Conservation (phyloP, 2,888 invertebrate species). For the Clusia tigrina region DNA sequence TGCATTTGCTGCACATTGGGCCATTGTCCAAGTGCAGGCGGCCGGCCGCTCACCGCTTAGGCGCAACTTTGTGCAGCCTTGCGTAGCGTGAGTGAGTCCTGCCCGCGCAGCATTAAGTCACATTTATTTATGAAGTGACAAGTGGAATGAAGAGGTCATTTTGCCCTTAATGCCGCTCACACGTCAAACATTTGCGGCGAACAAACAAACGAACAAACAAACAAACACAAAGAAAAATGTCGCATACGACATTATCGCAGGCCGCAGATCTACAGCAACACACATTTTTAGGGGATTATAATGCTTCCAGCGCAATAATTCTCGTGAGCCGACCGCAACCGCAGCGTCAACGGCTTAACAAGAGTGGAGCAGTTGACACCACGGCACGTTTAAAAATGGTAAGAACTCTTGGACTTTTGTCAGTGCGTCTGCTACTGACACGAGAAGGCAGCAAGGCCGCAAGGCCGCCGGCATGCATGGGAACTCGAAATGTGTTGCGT, state of each 20-base stretch:
- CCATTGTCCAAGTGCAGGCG: no score
- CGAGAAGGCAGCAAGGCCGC: slow-evolving; percentile 57
- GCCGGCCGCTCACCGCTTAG: no score
- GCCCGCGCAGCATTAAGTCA: slow-evolving; percentile 24
- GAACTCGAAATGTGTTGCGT: no score
- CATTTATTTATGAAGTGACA: slow-evolving; percentile 59
- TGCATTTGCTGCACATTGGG: no score
- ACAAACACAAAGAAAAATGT: slow-evolving; percentile 9
- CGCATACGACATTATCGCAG: slow-evolving; percentile 45
- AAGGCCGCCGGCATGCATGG: no score
- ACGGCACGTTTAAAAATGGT: slow-evolving; percentile 17
- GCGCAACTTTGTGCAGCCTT: background rate
- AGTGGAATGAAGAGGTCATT: slow-evolving; percentile 60
- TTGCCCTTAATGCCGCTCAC: slow-evolving; percentile 60
- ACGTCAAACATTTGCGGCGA: slow-evolving; percentile 55
- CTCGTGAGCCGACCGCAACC: background rate
- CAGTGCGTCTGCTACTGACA: slow-evolving; percentile 41
- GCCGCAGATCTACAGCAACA: slow-evolving; percentile 57
- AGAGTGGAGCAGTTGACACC: background rate
- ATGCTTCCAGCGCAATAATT: slow-evolving; percentile 25
- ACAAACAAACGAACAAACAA: slow-evolving; percentile 6
- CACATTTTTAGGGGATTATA: slow-evolving; percentile 58
- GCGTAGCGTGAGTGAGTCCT: background rate
- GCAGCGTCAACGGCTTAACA: background rate
- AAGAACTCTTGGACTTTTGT: slow-evolving; percentile 36